Base-by-base conservation (phyloP, 2,113 vertebrate species). In the Saimiri boliviensis region DNA sequence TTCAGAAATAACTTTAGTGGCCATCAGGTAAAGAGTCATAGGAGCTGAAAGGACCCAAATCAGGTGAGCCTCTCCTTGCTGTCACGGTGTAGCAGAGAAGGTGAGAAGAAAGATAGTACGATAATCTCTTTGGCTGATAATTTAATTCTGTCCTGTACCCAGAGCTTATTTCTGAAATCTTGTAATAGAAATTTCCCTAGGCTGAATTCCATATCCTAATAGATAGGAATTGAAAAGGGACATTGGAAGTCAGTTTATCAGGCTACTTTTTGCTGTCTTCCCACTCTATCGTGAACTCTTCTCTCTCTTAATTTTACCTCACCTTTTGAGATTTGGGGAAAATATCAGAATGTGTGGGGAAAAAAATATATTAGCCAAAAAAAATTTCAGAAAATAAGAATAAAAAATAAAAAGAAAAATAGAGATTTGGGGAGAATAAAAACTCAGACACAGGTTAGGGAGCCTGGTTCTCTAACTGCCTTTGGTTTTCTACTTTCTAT, bases 141-240 rank as follows among this genome's bases (percentile, higher is more conserved):
- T 82, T 80, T 40, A 84, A 76, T 47, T 92, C 17, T 56, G 16
- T 47, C 7, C 30, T 76, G 52, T 13, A 70, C 56, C 25, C 45
- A 84, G 49, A 91, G 20, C 35, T 91, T 86, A 87, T 86, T 94
- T 88, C 70, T 96, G 63, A 95, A 95, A 91, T 54, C 16, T 60
- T 66, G 5, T 80, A 82, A 92, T 3, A 91, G 32, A 73, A 81
- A 94, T 82, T 86, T 92, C 73, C 52, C 58, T 96, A 45, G 19
- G 20, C 42, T 68, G 27, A 90, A 95, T 68, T 93, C 37, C 60
- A 96, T 40, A 73, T 16, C 17, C 52, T 81, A 90, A 1, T 56
- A 37, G 32, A 27, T 42, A 95, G 58, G 8, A 80, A 30, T 12
- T 94, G 45, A 54, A 87, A 87, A 79, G 35, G 94, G 37, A 76